Evolutionary conservation across 2,888 invertebrate species (phyloP), one percentile per base, ranked within the genome.

Genomic region (Apoda limacodes): DNA sequence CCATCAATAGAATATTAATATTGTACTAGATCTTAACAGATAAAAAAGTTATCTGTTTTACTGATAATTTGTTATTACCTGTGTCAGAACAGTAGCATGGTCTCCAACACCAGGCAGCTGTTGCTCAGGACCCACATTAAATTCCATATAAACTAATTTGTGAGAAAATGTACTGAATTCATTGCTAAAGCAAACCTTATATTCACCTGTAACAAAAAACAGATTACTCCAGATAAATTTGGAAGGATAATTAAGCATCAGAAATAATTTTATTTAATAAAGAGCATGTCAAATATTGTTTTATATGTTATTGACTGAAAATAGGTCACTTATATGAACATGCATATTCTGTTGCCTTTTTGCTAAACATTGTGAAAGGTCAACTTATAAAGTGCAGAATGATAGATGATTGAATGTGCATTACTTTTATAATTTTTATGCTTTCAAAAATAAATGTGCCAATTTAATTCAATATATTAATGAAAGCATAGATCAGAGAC

Each of bases 131-230:
- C 97, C 97, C 14, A 95, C 93, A 86, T 95, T 93, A 55, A 98
- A 90, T 67, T 98, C 98, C 89, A 99, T 94, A 70, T 98, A 99
- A 13, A 99, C 95, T 43, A 98, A 85, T 75, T 99, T 99, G 64
- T 99, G 98, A 5, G 97, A 95, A 72, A 98, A 98, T 31, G 98
- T 98, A 26, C 98, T 98, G 68, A 99, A 99, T 69, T 99, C 97
- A 80, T 99, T 99, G 65, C 97, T 96, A 71, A 99, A 99, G 75
- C 99, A 98, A 7, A 91, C 91, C 40, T 88, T 86, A 59, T 94
- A 95, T 1, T 90, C 81, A 40, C 96, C 96, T 50, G 85, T 52
- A 46, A 70, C 23, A 31, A 9, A 25, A 34, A 13, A 13, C 12
- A 21, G 13, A 19, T n/a, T 13, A 25, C 17, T 14, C 17, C 17